Base-by-base conservation (phyloP, 2,797 vertebrate genomes). In the Distichodus sexfasciatus region DNA sequence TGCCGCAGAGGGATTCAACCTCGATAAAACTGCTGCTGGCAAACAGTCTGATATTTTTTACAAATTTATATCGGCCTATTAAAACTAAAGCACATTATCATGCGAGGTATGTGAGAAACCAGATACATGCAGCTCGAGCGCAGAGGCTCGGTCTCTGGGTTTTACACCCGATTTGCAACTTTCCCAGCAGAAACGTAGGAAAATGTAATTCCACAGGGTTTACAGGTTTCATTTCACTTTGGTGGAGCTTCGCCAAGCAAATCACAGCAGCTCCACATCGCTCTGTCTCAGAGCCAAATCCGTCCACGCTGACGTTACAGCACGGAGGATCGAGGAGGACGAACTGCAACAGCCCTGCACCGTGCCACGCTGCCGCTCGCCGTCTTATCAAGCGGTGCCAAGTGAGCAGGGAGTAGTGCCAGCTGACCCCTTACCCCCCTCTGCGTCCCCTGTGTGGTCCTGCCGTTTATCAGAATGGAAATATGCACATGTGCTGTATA, bases 401-500 rank as follows among this genome's bases (percentile, higher is more conserved):
- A 83, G 76, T 71, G 31, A 33, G 68, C 15, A 62, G 15, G 44
- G 47, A 48, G 33, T 35, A 40, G 38, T 66, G 63, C 74, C 62
- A 67, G 38, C 63, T 10, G 7, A 55, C 55, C 63, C 21, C 48
- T 47, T 14, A 21, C 19, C 23, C 23, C 19, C 1, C 19, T 8
- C 23, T 40, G 10, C 10, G 15, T 29, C 48, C 23, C 23, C 66
- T 81, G 76, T 68, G 79, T 81, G 80, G 40, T 50, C 26, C 69
- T 80, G 77, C 76, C 74, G 66, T 84, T 85, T 87, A 87, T 83
- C 81, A 73, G 82, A 33, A 59, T 66, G 69, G 66, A 79, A 84
- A 81, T 83, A 87, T 90, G 88, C 79, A 72, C 66, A 76, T 83
- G 41, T 26, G 79, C 75, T 86, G 89, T n/a, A n/a, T n/a, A 92